Evolutionary conservation across 2,888 invertebrate species (phyloP), one percentile per base, ranked within the genome.

Genomic region (Polylopha cassiicola): DNA sequence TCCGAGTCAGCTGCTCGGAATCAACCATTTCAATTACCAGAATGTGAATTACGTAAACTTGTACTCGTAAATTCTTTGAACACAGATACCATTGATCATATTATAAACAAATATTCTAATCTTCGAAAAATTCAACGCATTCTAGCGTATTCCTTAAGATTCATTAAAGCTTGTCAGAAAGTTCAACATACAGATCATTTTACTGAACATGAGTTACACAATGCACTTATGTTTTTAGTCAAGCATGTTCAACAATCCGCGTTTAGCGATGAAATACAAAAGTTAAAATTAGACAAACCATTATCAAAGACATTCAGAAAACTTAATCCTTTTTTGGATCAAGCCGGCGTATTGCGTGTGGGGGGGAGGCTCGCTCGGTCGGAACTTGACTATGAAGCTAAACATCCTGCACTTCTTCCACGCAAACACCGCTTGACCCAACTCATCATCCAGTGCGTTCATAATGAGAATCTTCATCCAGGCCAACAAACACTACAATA

Each of bases 321-420:
- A 24, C 36, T 44, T 4, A 47, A 38, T 20, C 41, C 44, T 1
- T 44, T 44, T 32, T 1, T 44, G 0, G 44, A 47, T 15, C 24
- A 27, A 3, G 18, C 27, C n/a, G 43, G 47, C 22, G 11, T 46
- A n/a, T 39, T 46, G 18, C 43, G 46, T 26, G 46, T 46, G 36
- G 46, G 46, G 26, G 47, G 47, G 17, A 27, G 47, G 8, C 20
- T 47, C 4, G 27, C 38, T 6, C 30, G 38, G 6, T 37, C 47
- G 8, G 47, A 44, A 2, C 14, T 47, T n/a, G 41, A 34, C 21
- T 47, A 23, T 15, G 44, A 41, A 15, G 39, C 42, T 9, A 37
- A 34, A 24, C 45, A 42, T 27, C 45, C 45, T 2, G 41, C 32
- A 5, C 16, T 46, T 3, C 24, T 46, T 13, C 46, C 46, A 3